phyloP scores from a whole-genome alignment of 2,113 vertebrate genomes.

The human region GRCh38 chr5:10909501-10910000 shows the following conservation, averaged over 20 bases:
- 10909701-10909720: neutral
- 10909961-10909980: neutral
- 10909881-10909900: neutral
- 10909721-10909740: neutral
- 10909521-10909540: neutral
- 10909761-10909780: neutral
- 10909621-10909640: neutral
- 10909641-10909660: neutral
- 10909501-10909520: neutral
- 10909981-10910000: neutral
- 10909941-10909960: neutral
- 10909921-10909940: neutral
- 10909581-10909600: neutral
- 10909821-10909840: neutral
- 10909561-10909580: neutral
- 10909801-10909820: neutral
- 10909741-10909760: neutral
- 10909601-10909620: neutral
- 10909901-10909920: neutral
- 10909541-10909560: neutral
- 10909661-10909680: neutral
- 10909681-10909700: neutral
- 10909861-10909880: neutral
- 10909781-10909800: neutral
- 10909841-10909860: neutral